Conservation (phyloP, 2,113 vertebrate genomes). For the Eptesicus fuscus region DNA sequence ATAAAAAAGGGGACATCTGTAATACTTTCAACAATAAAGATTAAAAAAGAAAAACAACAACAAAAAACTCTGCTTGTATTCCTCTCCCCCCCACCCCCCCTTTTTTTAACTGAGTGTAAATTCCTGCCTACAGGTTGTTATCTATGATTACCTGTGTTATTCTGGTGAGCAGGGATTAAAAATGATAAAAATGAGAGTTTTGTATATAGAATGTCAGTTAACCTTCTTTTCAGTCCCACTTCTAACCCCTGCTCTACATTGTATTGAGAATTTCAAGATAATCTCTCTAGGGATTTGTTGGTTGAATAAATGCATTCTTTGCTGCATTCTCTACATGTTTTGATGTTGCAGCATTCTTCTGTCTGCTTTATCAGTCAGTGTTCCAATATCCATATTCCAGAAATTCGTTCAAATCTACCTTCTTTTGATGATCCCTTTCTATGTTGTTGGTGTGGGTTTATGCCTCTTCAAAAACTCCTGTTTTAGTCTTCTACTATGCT, state of each 20-base stretch:
- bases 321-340: background rate
- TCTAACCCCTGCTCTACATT: background rate
- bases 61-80: background rate
- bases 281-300: background rate
- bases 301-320: background rate
- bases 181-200: background rate
- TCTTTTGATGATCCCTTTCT: background rate
- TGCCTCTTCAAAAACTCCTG: background rate
- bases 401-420: background rate
- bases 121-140: background rate
- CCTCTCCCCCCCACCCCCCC: background rate
- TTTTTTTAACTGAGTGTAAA: background rate
- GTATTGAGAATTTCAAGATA: background rate
- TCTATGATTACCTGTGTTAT: background rate
- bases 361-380: background rate
- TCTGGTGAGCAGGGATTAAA: background rate
- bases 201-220: background rate
- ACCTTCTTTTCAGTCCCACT: background rate
- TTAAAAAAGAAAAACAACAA: too few species aligned
- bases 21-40: too few species aligned
- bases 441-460: background rate
- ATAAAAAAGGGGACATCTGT: too few species aligned
- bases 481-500: background rate
- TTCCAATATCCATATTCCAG: background rate
- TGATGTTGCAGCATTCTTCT: background rate